phyloP scores from a whole-genome alignment of 2,113 vertebrate genomes.

The Tychaedon coryphoeus region DNA sequence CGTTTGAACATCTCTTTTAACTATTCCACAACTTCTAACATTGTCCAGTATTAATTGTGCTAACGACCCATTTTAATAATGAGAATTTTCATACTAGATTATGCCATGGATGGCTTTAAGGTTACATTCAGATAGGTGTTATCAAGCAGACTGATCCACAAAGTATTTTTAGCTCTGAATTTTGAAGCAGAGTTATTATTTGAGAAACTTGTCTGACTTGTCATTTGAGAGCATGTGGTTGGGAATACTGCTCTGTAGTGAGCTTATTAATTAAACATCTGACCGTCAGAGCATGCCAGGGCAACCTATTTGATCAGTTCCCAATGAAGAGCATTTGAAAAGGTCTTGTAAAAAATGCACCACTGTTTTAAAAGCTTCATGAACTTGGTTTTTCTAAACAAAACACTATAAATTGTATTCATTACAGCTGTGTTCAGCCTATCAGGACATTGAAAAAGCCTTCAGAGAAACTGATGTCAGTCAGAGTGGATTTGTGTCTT shows the following conservation, averaged over 20 bases:
- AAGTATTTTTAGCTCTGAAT: slow-evolving; percentile 42
- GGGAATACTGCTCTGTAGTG: neutral
- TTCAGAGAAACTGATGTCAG: slow-evolving; percentile 74
- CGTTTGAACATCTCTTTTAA: neutral
- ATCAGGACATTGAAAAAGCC: slow-evolving; percentile 59
- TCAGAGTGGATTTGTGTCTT: slow-evolving; percentile 66
- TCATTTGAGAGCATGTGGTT: neutral
- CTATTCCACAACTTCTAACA: neutral
- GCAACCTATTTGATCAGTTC: slow-evolving; percentile 67
- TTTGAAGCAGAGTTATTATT: slow-evolving; percentile 8
- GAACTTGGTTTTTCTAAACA: slow-evolving; percentile 9
- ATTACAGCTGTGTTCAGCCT: slow-evolving; percentile 40
- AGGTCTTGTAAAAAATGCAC: slow-evolving; percentile 42
- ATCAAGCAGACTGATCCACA: slow-evolving; percentile 2
- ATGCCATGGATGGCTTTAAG: neutral
- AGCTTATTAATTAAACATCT: slow-evolving; percentile 73
- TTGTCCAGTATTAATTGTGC: neutral
- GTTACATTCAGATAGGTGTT: neutral
- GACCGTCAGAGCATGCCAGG: slow-evolving; percentile 15
- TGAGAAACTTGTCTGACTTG: slow-evolving; percentile 45
- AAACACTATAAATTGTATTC: slow-evolving; percentile 24
- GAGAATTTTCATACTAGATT: neutral
- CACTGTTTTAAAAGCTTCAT: neutral
- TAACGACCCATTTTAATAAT: neutral
- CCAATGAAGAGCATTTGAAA: neutral